Evolutionary conservation across 2,888 invertebrate species (phyloP).

Genomic region (Rhagophthalmus giganteus): DNA sequence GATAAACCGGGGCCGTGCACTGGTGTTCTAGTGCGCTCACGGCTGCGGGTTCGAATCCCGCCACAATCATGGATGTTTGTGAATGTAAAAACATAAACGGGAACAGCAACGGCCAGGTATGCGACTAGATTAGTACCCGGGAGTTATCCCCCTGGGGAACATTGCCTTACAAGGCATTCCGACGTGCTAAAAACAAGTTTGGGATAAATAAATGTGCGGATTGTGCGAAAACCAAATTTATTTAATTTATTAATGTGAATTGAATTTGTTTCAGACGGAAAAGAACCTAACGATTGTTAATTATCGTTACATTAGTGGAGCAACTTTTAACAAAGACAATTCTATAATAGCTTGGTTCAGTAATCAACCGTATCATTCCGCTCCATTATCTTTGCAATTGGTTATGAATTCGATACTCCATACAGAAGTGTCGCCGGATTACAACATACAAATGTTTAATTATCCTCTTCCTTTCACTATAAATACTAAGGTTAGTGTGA

Average conservation of each 20-base stretch:
- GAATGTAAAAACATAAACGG: too few relatives aligned
- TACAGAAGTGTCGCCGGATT: slow-evolving; percentile 33
- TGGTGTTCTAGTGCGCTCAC: too few relatives aligned
- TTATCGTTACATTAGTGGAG: slow-evolving; percentile 60
- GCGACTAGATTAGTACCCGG: too few relatives aligned
- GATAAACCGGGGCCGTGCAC: too few relatives aligned
- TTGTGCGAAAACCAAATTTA: too few relatives aligned
- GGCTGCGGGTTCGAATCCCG: too few relatives aligned
- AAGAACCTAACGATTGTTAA: slow-evolving; percentile 43
- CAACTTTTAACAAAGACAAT: slow-evolving; percentile 56
- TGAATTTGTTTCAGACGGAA: slow-evolving; percentile 56
- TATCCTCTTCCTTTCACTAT: slow-evolving; percentile 69
- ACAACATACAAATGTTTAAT: slow-evolving; percentile 59
- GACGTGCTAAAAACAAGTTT: not conserved
- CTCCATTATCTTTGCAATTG: slow-evolving; percentile 65
- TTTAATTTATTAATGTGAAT: slow-evolving; percentile 1
- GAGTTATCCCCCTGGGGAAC: too few relatives aligned
- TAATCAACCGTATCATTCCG: slow-evolving; percentile 67
- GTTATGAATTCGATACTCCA: slow-evolving; percentile 59
- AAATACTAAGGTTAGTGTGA: slow-evolving; percentile 62
- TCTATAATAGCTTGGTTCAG: slow-evolving; percentile 72
- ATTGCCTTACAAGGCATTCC: not conserved
- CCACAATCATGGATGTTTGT: too few relatives aligned
- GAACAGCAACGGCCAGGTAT: too few relatives aligned
- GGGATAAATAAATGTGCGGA: too few relatives aligned